Evolutionary conservation across 1,140 invertebrate species (phyloP).

Genomic region (Ips nitidus): DNA sequence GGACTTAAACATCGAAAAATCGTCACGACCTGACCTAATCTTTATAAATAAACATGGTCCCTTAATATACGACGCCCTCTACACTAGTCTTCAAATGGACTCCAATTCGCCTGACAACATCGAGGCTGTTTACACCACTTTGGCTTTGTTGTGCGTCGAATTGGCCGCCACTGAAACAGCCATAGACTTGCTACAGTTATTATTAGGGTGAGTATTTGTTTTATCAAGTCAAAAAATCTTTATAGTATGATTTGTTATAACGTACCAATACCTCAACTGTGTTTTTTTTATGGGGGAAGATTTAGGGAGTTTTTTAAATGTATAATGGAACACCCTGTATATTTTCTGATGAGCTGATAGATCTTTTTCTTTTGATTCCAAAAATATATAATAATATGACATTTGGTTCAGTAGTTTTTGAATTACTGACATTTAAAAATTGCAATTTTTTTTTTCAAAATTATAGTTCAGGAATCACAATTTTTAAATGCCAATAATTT

Average conservation of each 20-base stretch:
- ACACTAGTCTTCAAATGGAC: conserved; percentile 67
- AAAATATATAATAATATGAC: too few species aligned
- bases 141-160: conserved; percentile 86
- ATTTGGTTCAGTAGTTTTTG: too few species aligned
- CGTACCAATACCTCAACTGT: neutral
- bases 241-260: neutral
- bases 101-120: conserved; percentile 84
- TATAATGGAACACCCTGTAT: too few species aligned
- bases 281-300: too few species aligned
- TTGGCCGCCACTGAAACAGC: conserved; percentile 87
- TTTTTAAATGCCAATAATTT: neutral
- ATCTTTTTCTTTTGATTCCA: too few species aligned
- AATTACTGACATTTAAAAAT: too few species aligned
- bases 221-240: neutral
- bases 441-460: too few species aligned
- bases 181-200: conserved; percentile 81
- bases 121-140: conserved; percentile 88
- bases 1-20: conserved; percentile 77
- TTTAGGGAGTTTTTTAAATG: too few species aligned
- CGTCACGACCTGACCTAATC: conserved; percentile 88
- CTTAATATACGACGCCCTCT: conserved; percentile 72
- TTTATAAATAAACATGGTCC: conserved; percentile 94
- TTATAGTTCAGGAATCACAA: neutral
- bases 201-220: conserved; percentile 62
- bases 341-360: too few species aligned